Conservation (phyloP, 53 echinoderm and acorn worm species). For the Paracentrotus lividus region DNA sequence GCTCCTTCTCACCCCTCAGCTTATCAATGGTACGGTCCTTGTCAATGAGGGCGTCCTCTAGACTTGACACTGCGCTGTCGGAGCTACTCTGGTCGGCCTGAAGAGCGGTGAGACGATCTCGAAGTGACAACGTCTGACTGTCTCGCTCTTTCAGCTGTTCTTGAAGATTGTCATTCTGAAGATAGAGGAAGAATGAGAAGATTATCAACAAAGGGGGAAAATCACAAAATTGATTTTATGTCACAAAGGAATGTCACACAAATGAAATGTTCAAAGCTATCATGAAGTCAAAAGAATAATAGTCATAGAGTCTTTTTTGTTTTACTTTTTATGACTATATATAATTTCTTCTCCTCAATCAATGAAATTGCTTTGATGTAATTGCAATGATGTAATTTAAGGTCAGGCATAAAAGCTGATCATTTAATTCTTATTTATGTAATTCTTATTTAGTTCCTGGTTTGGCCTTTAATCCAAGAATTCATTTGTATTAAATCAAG, state of each 20-base stretch:
- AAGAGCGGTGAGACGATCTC: slow-evolving; percentile 75
- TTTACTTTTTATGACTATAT: too few species aligned
- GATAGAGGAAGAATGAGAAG: not conserved
- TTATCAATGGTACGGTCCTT: slow-evolving; percentile 84
- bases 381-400: too few species aligned
- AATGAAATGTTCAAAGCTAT: not conserved
- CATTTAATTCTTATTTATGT: not conserved
- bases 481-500: not conserved
- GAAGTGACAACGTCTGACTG: slow-evolving; percentile 71
- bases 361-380: too few species aligned
- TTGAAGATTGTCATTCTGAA: slow-evolving; percentile 91
- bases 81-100: slow-evolving; percentile 94
- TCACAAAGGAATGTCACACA: not conserved
- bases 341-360: too few species aligned
- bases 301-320: not conserved
- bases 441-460: not conserved
- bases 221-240: too few species aligned
- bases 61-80: slow-evolving; percentile 95
- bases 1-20: slow-evolving; percentile 80
- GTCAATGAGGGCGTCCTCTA: slow-evolving; percentile 96
- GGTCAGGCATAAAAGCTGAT: not conserved
- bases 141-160: slow-evolving; percentile 92
- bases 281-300: not conserved
- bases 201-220: not conserved
- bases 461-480: not conserved